phyloP scores from a whole-genome alignment of 2,888 invertebrate species.

The Patella caerulea region DNA sequence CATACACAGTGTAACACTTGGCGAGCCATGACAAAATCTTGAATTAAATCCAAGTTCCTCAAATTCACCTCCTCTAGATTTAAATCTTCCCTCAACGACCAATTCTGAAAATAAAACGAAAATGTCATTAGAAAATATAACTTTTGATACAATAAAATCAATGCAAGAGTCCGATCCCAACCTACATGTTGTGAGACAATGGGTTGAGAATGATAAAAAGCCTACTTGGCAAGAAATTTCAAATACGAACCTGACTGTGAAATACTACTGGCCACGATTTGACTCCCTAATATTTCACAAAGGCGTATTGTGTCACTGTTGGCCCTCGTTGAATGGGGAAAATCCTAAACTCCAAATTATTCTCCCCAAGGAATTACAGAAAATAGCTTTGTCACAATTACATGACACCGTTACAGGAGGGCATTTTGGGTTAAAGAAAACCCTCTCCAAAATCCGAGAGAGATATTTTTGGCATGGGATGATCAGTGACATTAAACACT shows the following conservation, averaged over 20 bases:
- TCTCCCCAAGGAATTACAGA: not conserved
- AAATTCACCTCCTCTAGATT: too few relatives aligned
- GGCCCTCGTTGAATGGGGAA: not conserved
- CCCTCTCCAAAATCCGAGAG: not conserved
- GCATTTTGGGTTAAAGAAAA: not conserved
- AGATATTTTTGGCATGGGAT: not conserved
- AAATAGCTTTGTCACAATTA: not conserved
- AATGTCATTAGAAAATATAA: too few relatives aligned
- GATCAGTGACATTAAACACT: not conserved
- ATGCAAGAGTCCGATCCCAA: not conserved
- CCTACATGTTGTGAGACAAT: not conserved
- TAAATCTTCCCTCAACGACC: too few relatives aligned
- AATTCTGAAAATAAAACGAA: too few relatives aligned
- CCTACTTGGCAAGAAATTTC: not conserved
- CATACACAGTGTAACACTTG: too few relatives aligned
- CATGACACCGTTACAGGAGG: not conserved
- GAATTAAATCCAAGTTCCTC: too few relatives aligned
- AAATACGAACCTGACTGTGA: not conserved
- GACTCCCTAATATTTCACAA: not conserved
- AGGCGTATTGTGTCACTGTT: not conserved
- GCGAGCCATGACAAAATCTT: too few relatives aligned
- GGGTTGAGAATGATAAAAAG: constrained; percentile 7
- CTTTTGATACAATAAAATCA: not conserved
- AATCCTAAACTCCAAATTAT: not conserved
- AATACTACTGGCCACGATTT: not conserved